Base-by-base conservation (phyloP, 2,113 vertebrate species). In the Rhipidura dahli region DNA sequence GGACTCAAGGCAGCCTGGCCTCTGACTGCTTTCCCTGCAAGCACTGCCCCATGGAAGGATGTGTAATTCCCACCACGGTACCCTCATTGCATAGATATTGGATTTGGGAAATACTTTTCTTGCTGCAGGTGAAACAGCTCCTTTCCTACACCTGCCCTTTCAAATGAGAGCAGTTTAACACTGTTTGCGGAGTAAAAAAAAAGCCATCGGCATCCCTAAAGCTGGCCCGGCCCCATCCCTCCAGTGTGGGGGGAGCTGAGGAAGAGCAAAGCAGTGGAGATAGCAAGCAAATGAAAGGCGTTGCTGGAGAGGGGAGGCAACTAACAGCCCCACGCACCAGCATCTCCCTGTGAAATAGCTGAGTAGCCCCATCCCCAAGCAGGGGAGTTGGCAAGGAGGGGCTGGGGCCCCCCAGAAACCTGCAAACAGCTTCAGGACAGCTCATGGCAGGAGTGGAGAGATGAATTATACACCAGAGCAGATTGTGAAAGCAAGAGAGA, bases 261-360 rank as follows among this genome's bases (percentile, higher is more conserved):
- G 54, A 63, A 76, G 64, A 78, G 75, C 64, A 84, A 96, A 96
- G 63, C 81, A 63, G 50, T 4, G 5, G 90, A 94, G 47, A 11
- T 13, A 54, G 65, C 44, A 20, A 83, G 84, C 65, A 96, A 94
- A 87, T 27, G 26, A 57, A 89, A 94, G 57, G 54, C 1, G 0
- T 9, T 85, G 50, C 91, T 75, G 92, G 37, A 35, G 39, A 1
- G 7, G 35, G 16, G 7, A 72, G 28, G 69, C 60, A 91, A 79
- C 90, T 97, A 97, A 96, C 91, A 93, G 56, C 83, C 64, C 96
- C 96, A 96, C 72, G 33, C 5, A 54, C 86, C 90, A 92, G 68
- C 96, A 94, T 63, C 79, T 85, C 70, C 66, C 65, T 83, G 96
- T 83, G 95, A 96, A 97, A 91, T 92, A 93, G 56, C 72, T 96